Evolutionary conservation across 1,140 invertebrate species (phyloP).

Genomic region (Dryas iulia): DNA sequence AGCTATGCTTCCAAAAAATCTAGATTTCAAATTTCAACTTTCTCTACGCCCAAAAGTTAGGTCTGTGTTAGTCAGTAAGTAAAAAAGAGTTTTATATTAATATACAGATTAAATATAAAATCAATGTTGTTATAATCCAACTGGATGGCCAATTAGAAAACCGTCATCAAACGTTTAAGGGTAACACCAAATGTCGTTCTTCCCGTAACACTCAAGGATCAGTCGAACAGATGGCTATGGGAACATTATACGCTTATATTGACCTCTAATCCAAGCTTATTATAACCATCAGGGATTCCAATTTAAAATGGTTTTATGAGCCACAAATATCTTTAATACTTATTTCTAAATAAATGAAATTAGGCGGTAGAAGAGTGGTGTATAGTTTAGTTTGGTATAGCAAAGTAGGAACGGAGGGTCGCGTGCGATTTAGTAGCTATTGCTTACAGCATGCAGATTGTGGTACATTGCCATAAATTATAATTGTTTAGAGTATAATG

Average conservation of each 20-base stretch:
- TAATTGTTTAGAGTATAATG: conserved; percentile 9
- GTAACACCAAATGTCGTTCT: conserved; percentile 39
- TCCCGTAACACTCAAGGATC: conserved; percentile 38
- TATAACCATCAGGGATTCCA: not conserved
- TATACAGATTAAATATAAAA: too few relatives aligned
- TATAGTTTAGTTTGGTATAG: conserved; percentile 26
- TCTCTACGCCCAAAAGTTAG: too few relatives aligned
- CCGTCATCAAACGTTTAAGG: conserved; percentile 35
- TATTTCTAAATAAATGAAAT: conserved; percentile 21
- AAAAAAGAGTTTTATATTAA: too few relatives aligned
- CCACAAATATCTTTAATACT: conserved; percentile 14
- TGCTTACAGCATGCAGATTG: conserved; percentile 34
- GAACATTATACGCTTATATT: conserved; percentile 19
- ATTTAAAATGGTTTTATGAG: not conserved
- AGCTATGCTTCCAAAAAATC: too few relatives aligned
- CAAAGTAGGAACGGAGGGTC: conserved; percentile 23
- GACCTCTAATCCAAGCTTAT: conserved; percentile 7
- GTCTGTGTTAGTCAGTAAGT: too few relatives aligned
- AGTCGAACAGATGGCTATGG: conserved; percentile 38
- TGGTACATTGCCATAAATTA: conserved; percentile 38
- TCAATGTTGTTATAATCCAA: conserved; percentile 6
- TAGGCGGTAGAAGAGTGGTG: conserved; percentile 9
- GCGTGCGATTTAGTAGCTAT: conserved; percentile 33
- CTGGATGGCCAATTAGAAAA: conserved; percentile 32
- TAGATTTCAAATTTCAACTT: too few relatives aligned